Conservation (phyloP, 2,113 vertebrate genomes). For the Scophthalmus maximus region DNA sequence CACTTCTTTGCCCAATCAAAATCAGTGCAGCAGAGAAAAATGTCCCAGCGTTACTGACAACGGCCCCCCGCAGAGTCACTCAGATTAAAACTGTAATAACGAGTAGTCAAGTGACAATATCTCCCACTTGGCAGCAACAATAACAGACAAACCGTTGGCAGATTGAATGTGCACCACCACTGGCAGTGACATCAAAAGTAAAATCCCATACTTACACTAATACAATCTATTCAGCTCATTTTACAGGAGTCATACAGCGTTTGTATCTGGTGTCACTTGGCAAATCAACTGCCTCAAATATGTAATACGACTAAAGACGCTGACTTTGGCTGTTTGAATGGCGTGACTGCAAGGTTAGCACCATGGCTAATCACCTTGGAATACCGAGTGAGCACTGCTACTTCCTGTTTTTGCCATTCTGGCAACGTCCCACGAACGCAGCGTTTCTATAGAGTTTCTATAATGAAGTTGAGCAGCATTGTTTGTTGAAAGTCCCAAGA, state of each 20-base stretch:
- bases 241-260: not conserved
- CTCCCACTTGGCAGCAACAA: not conserved
- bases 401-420: too few relatives aligned
- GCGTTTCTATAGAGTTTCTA: too few relatives aligned
- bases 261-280: not conserved
- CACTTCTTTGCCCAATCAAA: not conserved
- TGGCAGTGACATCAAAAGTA: not conserved
- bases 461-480: conserved; percentile 31
- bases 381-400: not conserved
- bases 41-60: not conserved
- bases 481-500: conserved; percentile 47
- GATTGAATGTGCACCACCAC: not conserved
- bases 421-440: too few relatives aligned
- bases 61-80: not conserved
- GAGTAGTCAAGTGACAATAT: not conserved
- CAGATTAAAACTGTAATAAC: not conserved
- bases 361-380: not conserved
- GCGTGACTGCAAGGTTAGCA: not conserved
- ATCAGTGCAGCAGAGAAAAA: not conserved
- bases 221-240: not conserved
- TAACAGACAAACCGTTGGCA: not conserved
- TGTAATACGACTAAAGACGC: too few relatives aligned
- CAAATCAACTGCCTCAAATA: too few relatives aligned
- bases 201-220: not conserved
- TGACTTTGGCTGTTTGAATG: not conserved